Conservation (phyloP, 1,140 invertebrate species). For the Zaprionus kolodkinae region DNA sequence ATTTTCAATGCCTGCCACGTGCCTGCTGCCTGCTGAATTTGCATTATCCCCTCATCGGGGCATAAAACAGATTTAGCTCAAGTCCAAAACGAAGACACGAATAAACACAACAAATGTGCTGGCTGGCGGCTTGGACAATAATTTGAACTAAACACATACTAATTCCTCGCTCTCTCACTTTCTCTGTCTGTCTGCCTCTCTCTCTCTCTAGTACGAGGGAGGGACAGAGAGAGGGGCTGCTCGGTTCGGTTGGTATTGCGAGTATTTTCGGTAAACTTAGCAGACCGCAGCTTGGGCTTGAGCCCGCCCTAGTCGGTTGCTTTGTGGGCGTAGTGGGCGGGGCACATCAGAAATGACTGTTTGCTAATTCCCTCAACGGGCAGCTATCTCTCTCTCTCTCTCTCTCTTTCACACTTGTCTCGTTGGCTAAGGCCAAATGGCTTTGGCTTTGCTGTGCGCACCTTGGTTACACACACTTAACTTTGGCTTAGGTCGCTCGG, state of each 20-base stretch:
- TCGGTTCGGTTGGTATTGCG: background rate
- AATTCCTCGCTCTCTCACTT: background rate
- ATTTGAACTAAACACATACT: conserved; percentile 13
- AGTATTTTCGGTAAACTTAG: conserved; percentile 19
- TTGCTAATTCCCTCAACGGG: conserved; percentile 2
- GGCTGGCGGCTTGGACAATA: conserved; percentile 3
- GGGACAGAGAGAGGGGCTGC: background rate
- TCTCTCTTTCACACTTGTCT: background rate
- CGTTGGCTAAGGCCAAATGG: conserved; percentile 26
- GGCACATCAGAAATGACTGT: conserved; percentile 22
- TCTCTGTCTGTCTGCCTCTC: background rate
- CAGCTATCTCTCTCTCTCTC: background rate
- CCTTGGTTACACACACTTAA: conserved; percentile 47
- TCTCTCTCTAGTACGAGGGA: background rate
- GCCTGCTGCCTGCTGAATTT: background rate
- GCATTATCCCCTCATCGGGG: background rate
- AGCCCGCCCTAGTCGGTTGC: background rate
- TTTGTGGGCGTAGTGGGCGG: conserved; percentile 1
- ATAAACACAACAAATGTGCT: background rate
- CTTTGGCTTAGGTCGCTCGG: conserved; percentile 25
- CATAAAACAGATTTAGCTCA: conserved; percentile 1
- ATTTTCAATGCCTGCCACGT: background rate
- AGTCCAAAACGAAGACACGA: background rate
- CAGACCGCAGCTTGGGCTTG: conserved; percentile 35
- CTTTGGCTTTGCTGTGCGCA: conserved; percentile 33